Conservation (phyloP, 1,140 invertebrate species). For the Sipha flava region DNA sequence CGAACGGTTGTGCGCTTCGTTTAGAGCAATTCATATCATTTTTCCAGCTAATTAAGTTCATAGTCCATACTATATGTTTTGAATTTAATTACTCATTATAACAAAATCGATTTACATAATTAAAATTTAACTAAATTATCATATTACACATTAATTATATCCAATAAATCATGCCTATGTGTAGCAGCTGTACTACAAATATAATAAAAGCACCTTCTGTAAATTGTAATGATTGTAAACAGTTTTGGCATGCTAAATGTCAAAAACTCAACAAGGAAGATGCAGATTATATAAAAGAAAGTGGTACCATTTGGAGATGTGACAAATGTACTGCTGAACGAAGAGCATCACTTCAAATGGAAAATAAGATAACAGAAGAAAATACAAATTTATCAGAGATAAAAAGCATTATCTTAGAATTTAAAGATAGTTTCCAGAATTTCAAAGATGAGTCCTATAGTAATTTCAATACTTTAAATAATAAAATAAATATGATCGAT, state of each 20-base stretch:
- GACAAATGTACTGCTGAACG: neutral
- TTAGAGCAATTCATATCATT: too few species aligned
- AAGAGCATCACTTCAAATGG: neutral
- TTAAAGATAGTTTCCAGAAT: neutral
- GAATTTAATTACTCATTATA: too few species aligned
- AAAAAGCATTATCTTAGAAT: neutral
- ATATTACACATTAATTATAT: neutral
- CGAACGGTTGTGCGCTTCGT: too few species aligned
- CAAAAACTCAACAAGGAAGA: neutral
- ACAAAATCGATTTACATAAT: too few species aligned
- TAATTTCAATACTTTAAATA: neutral
- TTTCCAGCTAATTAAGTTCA: too few species aligned
- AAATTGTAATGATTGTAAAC: neutral
- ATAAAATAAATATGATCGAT: neutral
- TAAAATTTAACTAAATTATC: too few species aligned
- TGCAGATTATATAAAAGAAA: neutral
- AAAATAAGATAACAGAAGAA: neutral
- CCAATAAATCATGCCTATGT: neutral
- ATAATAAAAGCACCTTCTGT: neutral
- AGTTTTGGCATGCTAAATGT: neutral
- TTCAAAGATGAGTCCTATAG: neutral
- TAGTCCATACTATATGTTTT: too few species aligned
- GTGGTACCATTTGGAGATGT: neutral
- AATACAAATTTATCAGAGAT: neutral
- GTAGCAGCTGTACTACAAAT: neutral